These are phyloP conservation scores for Anarrhichthys ocellatus DNA, from an alignment of 2,113 vertebrate genomes.

Conservation along the genomic window DNA sequence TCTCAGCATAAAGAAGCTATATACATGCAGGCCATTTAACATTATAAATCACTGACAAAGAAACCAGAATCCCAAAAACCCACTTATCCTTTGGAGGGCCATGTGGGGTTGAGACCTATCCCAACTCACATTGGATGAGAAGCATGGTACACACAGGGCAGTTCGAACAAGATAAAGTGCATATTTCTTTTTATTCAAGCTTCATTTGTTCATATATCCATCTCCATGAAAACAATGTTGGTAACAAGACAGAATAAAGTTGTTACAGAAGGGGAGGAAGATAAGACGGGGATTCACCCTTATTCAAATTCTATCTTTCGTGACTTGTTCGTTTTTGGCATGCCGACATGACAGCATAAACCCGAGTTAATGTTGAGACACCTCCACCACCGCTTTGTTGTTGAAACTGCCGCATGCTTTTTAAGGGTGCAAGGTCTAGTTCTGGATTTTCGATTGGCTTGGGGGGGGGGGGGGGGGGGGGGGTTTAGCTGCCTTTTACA, in stretches of 20 bases:
- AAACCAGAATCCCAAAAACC: background rate
- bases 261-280: background rate
- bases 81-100: background rate
- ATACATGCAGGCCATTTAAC: conserved; percentile 3
- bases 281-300: background rate
- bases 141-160: background rate
- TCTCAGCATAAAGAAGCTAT: background rate
- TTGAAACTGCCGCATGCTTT: conserved; percentile 27
- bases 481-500: conserved; percentile 63
- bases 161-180: background rate
- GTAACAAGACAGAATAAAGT: background rate
- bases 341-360: conserved; percentile 21
- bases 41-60: background rate
- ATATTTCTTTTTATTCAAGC: background rate
- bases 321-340: conserved; percentile 25
- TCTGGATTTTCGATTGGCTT: conserved; percentile 34
- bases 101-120: background rate
- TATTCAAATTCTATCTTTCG: conserved; percentile 13
- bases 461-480: conserved; percentile 17
- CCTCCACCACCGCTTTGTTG: background rate
- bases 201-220: background rate
- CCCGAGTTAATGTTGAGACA: conserved; percentile 26
- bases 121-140: background rate
- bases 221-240: background rate
- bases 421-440: conserved; percentile 35